Base-by-base conservation (phyloP, 2,113 vertebrate species). In the Brachirus orientalis region DNA sequence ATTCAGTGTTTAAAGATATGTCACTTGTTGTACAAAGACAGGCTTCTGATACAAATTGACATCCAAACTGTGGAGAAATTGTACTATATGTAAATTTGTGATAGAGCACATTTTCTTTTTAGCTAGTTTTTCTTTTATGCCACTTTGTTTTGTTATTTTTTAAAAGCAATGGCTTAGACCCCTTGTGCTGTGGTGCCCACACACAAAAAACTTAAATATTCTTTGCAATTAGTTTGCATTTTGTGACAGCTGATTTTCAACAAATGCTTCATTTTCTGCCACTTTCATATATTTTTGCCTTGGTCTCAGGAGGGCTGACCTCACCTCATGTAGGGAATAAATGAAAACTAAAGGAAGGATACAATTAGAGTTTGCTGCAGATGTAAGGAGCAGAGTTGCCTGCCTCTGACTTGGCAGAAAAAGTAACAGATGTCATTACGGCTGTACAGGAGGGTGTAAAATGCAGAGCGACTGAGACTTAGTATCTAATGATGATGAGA, bases 291-390 rank as follows among this genome's bases (percentile, higher is more conserved):
- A 61, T 47, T 70, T 47, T 75, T 48, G 55, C 73, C 65, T 48
- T 40, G 7, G 52, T 76, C n/a, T n/a, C n/a, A n/a, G n/a, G n/a
- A n/a, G n/a, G n/a, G n/a, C n/a, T n/a, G n/a, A n/a, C n/a, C n/a
- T n/a, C n/a, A 82, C 77, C 73, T 82, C 88, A 91, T 11, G 81
- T 57, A 19, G 86, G 51, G 86, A 84, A 73, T 63, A 90, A 90
- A 89, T 90, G 79, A 86, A 90, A 87, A 59, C 77, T 85, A 53
- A 71, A 84, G 59, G 67, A 80, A 76, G 70, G 73, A 83, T 72
- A 60, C 63, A 78, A 87, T 91, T 90, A 85, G 70, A 75, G 69
- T 75, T 66, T 64, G 72, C 69, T 76, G 75, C 60, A 72, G 69
- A 84, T 79, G 72, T 52, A 40, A 70, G 68, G 69, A 45, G 53